phyloP scores from a whole-genome alignment of 2,113 vertebrate genomes.

The Elaphurus davidianus region DNA sequence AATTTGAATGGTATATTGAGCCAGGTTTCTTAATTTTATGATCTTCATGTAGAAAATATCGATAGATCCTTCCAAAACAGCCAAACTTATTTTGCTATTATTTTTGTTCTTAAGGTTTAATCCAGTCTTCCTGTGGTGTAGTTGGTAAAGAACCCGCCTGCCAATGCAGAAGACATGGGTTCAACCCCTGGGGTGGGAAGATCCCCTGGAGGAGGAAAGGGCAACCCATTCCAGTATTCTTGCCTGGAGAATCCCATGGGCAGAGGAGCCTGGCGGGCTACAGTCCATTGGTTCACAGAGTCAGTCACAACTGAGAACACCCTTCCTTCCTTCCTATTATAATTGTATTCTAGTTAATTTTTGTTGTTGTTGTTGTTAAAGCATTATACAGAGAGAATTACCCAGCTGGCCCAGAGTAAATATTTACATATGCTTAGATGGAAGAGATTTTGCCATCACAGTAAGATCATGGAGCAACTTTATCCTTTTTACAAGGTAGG shows the following conservation, averaged over 20 bases:
- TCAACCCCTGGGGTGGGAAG: not conserved
- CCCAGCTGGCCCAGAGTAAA: slow-evolving; percentile 76
- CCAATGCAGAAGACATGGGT: not conserved
- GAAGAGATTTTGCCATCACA: slow-evolving; percentile 78
- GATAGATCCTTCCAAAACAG: not conserved
- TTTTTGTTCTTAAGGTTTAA: not conserved
- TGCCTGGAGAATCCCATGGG: not conserved
- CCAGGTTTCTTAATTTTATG: not conserved
- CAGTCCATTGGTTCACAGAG: not conserved
- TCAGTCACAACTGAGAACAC: not conserved
- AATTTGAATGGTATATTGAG: not conserved
- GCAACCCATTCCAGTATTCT: not conserved
- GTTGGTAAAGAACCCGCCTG: not conserved
- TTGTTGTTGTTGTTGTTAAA: slow-evolving; percentile 66
- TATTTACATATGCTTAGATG: slow-evolving; percentile 84
- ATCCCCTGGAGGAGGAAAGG: not conserved
- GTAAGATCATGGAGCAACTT: slow-evolving; percentile 76
- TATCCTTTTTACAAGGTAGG: slow-evolving; percentile 84
- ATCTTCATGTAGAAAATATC: not conserved
- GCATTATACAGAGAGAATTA: slow-evolving; percentile 77
- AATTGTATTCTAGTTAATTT: not conserved
- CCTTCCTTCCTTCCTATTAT: not conserved
- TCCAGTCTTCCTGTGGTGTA: not conserved
- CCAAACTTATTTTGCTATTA: not conserved
- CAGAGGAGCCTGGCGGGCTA: not conserved